phyloP scores from a whole-genome alignment of 2,113 vertebrate species.

The Myocastor coypus region DNA sequence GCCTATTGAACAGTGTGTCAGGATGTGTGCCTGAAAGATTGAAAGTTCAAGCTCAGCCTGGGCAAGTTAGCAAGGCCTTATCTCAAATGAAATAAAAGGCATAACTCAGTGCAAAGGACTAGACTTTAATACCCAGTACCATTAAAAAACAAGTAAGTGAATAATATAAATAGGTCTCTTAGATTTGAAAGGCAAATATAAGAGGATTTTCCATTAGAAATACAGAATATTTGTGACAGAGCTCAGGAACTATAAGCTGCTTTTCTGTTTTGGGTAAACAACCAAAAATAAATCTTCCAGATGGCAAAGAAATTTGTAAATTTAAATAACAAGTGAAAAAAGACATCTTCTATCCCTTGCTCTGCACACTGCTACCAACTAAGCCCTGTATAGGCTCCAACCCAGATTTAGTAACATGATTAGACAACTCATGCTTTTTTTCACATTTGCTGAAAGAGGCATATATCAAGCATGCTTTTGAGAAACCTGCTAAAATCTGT shows the following conservation, averaged over 20 bases:
- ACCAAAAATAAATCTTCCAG: constrained; percentile 50
- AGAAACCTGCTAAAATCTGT: constrained; percentile 49
- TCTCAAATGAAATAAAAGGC: background rate
- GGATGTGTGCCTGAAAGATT: background rate
- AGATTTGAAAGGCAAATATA: constrained; percentile 64
- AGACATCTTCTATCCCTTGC: constrained; percentile 31
- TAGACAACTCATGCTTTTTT: constrained; percentile 45
- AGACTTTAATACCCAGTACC: background rate
- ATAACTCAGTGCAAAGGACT: background rate
- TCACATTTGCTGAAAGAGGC: constrained; percentile 33
- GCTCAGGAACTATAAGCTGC: constrained; percentile 59
- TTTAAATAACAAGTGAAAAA: constrained; percentile 65
- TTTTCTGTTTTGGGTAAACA: constrained; percentile 71
- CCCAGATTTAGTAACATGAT: constrained; percentile 11
- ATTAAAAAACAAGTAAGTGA: background rate
- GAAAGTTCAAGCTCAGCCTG: background rate
- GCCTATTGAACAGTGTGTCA: background rate
- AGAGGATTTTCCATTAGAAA: constrained; percentile 64
- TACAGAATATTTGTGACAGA: constrained; percentile 61
- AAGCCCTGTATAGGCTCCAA: background rate
- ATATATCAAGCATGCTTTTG: constrained; percentile 31
- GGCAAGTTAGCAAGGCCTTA: background rate
- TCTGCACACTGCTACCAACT: background rate
- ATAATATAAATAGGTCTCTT: background rate
- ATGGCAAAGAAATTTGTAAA: constrained; percentile 69